Base-by-base conservation (phyloP, 2,888 invertebrate species). In the Conchocele bisecta region DNA sequence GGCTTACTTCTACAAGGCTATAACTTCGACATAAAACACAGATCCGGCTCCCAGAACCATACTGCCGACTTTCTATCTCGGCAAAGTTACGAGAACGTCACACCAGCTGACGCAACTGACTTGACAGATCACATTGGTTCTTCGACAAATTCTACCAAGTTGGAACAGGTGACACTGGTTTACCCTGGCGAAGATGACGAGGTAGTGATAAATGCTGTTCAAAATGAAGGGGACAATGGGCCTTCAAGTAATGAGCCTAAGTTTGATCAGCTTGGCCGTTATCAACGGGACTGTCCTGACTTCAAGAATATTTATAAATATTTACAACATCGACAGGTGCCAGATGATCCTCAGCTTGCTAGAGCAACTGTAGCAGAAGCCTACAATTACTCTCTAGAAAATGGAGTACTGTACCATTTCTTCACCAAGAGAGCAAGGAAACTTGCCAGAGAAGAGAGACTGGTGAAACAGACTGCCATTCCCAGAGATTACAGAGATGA, bases 21-120 rank as follows among this genome's bases (percentile, higher is more conserved):
- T 26, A 31, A 35, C 29, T 53, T 67, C 26, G 53, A 58, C 5
- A 53, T 59, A 7, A 24, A 31, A 13, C 59, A 58, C 24, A 48
- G 33, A 31, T 3, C 63, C n/a, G 64, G 77, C 11, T n/a, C 48
- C 17, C 35, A 35, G 2, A 73, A 77, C 64, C 37, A 56, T 6
- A 73, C 66, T 31, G 77, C 73, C n/a, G 75, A 78, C 53, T 59
- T 41, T 3, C 37, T 81, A 6, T 71, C 68, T n/a, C n/a, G 71
- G n/a, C 59, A 69, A 20, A 11, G 13, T 22, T 75, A 75, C 31
- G 22, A 39, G 7, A 33, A 44, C 7, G 29, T 28, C 9, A n/a
- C 11, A 2, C 17, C 39, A 41, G n/a, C 20, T 31, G 24, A 58
- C 1, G 35, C 60, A 33, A 37, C 29, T 26, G 48, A 59, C 28